A percentile compares a stretch with the other conserved stretches of the same genome.
These are phyloP conservation scores for Scaptomyza reducta DNA, from an alignment of 2,888 invertebrate genomes.

Conservation along the genomic window DNA sequence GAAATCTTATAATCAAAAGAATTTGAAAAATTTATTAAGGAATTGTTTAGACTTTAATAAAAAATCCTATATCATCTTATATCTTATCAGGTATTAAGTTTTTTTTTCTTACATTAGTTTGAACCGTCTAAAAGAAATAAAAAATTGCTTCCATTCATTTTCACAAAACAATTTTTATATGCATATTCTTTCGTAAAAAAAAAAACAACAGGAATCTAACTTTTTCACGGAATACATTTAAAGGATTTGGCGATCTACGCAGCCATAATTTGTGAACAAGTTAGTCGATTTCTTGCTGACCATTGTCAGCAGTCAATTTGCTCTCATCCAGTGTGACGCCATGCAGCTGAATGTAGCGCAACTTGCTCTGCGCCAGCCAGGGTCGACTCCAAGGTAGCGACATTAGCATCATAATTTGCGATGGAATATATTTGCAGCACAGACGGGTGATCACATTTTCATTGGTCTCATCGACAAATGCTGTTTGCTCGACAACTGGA, in stretches of 20 bases:
- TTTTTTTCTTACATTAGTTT: too few species aligned
- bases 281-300: slow-evolving; percentile 48
- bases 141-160: slow-evolving; percentile 23
- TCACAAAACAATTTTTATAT: slow-evolving; percentile 47
- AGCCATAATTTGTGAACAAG: too few species aligned
- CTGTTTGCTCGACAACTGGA: neutral
- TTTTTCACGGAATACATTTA: slow-evolving; percentile 17
- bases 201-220: slow-evolving; percentile 26
- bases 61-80: too few species aligned
- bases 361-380: slow-evolving; percentile 27
- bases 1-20: too few species aligned
- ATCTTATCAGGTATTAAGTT: too few species aligned
- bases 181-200: neutral
- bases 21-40: too few species aligned
- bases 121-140: neutral
- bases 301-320: slow-evolving; percentile 7
- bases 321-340: slow-evolving; percentile 48
- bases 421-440: slow-evolving; percentile 32
- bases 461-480: neutral
- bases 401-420: slow-evolving; percentile 55
- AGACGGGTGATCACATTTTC: slow-evolving; percentile 17
- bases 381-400: slow-evolving; percentile 47
- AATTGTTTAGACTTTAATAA: too few species aligned
- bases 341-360: slow-evolving; percentile 37
- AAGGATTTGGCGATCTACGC: neutral